These are phyloP conservation scores for Brevimyrus niger DNA, from an alignment of 2,113 vertebrate genomes.

Conservation along the genomic window DNA sequence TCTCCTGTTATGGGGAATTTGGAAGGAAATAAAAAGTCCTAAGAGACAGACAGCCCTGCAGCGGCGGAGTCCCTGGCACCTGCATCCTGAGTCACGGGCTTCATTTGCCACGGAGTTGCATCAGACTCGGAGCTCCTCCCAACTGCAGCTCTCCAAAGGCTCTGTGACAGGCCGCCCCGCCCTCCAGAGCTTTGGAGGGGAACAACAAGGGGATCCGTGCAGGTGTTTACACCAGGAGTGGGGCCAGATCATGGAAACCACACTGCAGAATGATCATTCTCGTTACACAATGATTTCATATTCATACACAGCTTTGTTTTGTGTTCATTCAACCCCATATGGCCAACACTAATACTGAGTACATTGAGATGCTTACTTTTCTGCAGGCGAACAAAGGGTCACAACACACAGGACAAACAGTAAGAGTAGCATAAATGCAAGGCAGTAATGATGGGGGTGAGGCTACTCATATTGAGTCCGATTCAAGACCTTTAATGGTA, in stretches of 20 bases:
- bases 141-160: not conserved
- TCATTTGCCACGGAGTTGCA: not conserved
- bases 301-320: not conserved
- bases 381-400: not conserved
- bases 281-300: not conserved
- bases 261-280: not conserved
- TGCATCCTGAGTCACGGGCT: not conserved
- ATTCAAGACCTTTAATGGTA: not conserved
- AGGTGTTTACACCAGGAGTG: not conserved
- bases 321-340: not conserved
- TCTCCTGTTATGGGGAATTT: not conserved
- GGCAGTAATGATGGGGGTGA: not conserved
- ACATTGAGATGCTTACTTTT: not conserved
- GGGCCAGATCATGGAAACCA: not conserved
- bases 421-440: not conserved
- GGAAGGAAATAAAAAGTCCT: not conserved
- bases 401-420: not conserved
- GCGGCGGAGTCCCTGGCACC: not conserved
- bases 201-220: not conserved
- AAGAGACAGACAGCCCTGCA: not conserved
- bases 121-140: not conserved
- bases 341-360: not conserved
- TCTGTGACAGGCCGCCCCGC: not conserved
- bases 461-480: not conserved
- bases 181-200: not conserved